A percentile compares a stretch with the other conserved stretches of the same genome.
Evolutionary conservation across 2,113 vertebrate species (phyloP).

Genomic region (Oriolus oriolus): DNA sequence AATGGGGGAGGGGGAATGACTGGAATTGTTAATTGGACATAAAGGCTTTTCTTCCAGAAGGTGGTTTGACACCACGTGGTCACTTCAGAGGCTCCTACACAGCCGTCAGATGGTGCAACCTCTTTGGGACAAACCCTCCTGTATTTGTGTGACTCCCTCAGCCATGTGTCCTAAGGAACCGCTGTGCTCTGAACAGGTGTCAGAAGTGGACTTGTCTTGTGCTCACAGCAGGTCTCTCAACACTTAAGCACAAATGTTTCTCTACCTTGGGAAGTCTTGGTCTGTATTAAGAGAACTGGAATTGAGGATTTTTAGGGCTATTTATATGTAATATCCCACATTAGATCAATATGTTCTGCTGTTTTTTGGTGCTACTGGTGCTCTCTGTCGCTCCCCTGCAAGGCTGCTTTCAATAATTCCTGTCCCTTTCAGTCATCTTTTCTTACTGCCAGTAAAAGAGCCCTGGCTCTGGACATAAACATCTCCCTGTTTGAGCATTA

Average conservation of each 20-base stretch:
- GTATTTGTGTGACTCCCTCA: background rate
- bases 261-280: background rate
- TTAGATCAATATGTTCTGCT: background rate
- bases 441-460: background rate
- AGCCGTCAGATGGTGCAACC: background rate
- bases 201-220: background rate
- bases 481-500: background rate
- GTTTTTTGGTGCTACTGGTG: background rate
- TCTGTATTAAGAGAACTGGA: background rate
- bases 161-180: background rate
- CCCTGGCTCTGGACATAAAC: background rate
- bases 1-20: background rate
- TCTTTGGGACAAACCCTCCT: background rate
- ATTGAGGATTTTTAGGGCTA: background rate
- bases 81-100: background rate
- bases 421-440: background rate
- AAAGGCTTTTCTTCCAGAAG: background rate
- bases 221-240: background rate
- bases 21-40: background rate
- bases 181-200: background rate
- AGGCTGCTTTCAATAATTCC: background rate
- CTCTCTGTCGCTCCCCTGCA: background rate
- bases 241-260: background rate
- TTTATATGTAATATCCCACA: background rate
- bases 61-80: fast-evolving